Base-by-base conservation (phyloP, 2,888 invertebrate genomes). In the Ischnus inquisitorius region DNA sequence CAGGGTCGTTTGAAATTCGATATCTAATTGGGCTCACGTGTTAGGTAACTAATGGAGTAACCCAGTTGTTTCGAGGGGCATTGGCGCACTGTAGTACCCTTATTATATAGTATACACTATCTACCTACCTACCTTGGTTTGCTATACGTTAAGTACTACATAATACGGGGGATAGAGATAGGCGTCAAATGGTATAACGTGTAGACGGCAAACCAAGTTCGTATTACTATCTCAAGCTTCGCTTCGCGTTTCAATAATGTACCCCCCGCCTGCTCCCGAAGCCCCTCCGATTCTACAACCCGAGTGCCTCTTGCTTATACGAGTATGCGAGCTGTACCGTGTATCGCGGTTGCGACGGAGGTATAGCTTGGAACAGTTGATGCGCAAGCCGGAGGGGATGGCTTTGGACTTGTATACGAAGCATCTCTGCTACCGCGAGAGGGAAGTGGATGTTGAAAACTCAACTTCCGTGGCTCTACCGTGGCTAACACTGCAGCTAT, bases 11-110 rank as follows among this genome's bases (percentile, higher is more conserved):
- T 51, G 64, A 5, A 69, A 68, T 69, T 28, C 19, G 43, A 69
- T 78, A 65, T 60, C 68, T 78, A 62, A 78, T 78, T 78, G 60
- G 60, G 68, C 68, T 78, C 46, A 62, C 60, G 68, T 51, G 62
- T 62, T 34, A 34, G 77, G 22, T 60, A 39, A 51, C 60, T 78
- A 68, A 78, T 69, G 68, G 51, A 60, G 41, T 69, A 57, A 62
- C 60, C 60, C 48, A 78, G 60, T 62, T 62, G 62, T 65, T 62
- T 68, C 54, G 60, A 62, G 60, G 39, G 62, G 60, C 12, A 14
- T 62, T 60, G 22, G 34, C 22, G 10, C 34, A 64, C 16, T 16
- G 62, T 39, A 16, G 62, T 34, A 39, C 39, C 39, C 34, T 34
- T 64, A 64, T 64, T 16, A 19, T 8, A 39, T 16, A 62, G 19